Conservation (phyloP, 2,888 invertebrate genomes). For the Nesidiocoris tenuis region DNA sequence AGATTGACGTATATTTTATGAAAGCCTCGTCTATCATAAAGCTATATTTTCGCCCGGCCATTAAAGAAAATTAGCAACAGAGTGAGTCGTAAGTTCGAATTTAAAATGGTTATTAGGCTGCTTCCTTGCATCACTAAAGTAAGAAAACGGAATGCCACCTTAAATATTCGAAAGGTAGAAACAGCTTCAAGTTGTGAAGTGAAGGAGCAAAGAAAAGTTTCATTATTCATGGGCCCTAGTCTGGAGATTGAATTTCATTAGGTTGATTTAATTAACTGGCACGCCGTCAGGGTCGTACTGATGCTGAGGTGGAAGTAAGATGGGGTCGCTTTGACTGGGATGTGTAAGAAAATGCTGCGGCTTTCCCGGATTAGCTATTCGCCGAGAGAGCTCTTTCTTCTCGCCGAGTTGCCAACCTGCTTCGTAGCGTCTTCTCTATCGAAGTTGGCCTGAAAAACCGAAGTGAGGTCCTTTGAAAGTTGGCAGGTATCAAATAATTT, state of each 20-base stretch:
- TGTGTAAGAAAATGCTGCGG: slow-evolving; percentile 19
- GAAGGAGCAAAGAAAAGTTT: slow-evolving; percentile 22
- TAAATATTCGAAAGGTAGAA: slow-evolving; percentile 23
- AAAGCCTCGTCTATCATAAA: no score
- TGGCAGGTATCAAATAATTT: no score
- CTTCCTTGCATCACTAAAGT: neutral
- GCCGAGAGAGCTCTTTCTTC: neutral
- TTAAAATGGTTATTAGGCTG: slow-evolving; percentile 7
- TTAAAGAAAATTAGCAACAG: neutral
- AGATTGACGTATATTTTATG: no score
- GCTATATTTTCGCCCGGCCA: no score
- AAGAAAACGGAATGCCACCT: slow-evolving; percentile 5
- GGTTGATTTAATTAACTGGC: slow-evolving; percentile 29
- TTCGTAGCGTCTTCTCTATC: no score
- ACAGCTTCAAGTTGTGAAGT: neutral
- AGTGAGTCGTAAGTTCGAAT: neutral
- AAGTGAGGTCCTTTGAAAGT: no score
- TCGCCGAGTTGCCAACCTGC: neutral
- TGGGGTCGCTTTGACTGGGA: neutral
- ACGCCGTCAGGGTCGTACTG: neutral
- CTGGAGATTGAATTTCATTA: slow-evolving; percentile 28
- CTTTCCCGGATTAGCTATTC: slow-evolving; percentile 12
- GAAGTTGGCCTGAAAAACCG: no score
- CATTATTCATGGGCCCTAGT: slow-evolving; percentile 23
- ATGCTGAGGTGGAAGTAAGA: slow-evolving; percentile 1